Evolutionary conservation across 2,113 vertebrate genomes (phyloP).

Genomic region (Tupaia chinensis): DNA sequence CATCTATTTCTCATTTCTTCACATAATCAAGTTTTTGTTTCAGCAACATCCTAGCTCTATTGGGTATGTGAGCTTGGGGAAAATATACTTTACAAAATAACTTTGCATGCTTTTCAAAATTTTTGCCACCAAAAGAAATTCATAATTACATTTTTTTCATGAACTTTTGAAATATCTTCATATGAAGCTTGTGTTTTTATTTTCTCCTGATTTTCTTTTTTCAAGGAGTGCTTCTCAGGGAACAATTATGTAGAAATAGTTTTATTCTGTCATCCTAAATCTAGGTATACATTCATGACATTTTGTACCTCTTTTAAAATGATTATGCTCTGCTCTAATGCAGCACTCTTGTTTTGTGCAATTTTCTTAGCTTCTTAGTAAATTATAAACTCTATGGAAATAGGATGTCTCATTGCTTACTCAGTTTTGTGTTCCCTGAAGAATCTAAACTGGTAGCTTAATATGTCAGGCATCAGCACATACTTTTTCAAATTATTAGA

Average conservation of each 20-base stretch:
- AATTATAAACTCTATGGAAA: background rate
- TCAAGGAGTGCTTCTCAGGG: background rate
- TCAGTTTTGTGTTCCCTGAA: background rate
- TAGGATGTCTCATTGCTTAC: background rate
- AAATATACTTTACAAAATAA: too few species aligned
- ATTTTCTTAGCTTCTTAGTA: background rate
- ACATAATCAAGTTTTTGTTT: background rate
- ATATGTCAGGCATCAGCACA: background rate
- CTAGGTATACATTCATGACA: background rate
- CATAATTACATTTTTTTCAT: too few species aligned
- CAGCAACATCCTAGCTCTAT: background rate
- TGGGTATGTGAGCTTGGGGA: too few species aligned
- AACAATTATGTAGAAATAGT: background rate
- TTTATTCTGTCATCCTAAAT: background rate
- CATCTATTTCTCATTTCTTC: background rate
- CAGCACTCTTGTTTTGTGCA: background rate
- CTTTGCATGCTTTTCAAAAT: too few species aligned
- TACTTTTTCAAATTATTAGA: background rate
- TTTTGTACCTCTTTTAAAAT: conserved; percentile 20
- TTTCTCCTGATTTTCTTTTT: background rate
- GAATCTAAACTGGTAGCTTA: background rate
- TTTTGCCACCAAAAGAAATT: too few species aligned
- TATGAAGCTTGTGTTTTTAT: background rate
- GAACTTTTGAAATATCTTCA: too few species aligned
- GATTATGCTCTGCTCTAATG: background rate